These are phyloP conservation scores for Drosophila pseudotalamancana DNA, from an alignment of 2,888 invertebrate species.

Conservation along the genomic window DNA sequence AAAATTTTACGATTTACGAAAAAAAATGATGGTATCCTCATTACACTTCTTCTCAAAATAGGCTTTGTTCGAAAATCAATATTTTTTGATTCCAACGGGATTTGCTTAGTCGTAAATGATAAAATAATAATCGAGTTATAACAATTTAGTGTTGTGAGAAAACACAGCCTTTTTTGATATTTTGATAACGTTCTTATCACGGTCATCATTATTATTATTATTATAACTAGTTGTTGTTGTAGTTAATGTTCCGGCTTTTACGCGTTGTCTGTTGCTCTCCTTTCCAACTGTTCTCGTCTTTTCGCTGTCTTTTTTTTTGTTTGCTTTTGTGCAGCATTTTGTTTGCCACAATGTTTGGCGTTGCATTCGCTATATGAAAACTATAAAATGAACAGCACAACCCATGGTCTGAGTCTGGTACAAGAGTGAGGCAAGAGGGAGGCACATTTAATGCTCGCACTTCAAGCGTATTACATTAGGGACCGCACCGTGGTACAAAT, in stretches of 20 bases:
- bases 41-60: no score
- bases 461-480: slow-evolving; percentile 41
- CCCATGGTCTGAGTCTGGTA: no score
- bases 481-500: slow-evolving; percentile 40
- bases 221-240: slow-evolving; percentile 48
- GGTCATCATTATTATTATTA: slow-evolving; percentile 36
- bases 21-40: no score
- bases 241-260: slow-evolving; percentile 52
- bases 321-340: slow-evolving; percentile 24
- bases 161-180: no score
- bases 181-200: no score
- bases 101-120: no score
- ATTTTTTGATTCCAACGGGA: no score
- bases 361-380: slow-evolving; percentile 38
- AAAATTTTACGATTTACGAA: no score
- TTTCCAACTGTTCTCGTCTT: neutral
- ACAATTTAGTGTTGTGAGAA: no score
- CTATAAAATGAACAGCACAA: slow-evolving; percentile 52
- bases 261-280: slow-evolving; percentile 49
- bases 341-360: slow-evolving; percentile 29
- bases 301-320: neutral
- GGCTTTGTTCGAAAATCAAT: no score
- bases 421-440: no score
- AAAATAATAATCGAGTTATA: no score
- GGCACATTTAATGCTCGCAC: slow-evolving; percentile 64